Conservation (phyloP, 1,140 invertebrate genomes). For the Scaptomyza pallida region DNA sequence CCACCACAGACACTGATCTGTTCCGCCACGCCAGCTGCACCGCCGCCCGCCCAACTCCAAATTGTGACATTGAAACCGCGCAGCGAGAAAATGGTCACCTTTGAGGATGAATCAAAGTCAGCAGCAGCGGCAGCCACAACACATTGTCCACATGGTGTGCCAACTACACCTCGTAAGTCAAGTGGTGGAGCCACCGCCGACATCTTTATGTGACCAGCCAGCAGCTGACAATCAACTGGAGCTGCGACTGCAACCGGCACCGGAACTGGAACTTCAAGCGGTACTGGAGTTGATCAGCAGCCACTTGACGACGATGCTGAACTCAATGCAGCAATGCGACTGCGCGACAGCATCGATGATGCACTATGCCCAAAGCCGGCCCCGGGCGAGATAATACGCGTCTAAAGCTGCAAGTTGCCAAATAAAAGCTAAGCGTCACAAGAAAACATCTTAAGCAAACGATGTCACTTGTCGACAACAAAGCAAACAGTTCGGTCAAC, state of each 20-base stretch:
- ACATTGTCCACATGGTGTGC: constrained; percentile 78
- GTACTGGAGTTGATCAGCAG: constrained; percentile 23
- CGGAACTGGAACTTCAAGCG: neutral
- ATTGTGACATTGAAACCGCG: constrained; percentile 85
- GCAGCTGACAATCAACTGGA: constrained; percentile 42
- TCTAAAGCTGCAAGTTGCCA: constrained; percentile 46
- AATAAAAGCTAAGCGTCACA: too few species aligned
- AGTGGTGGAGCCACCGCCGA: constrained; percentile 73
- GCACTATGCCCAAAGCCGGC: constrained; percentile 70
- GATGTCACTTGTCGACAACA: too few species aligned
- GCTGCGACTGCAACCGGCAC: constrained; percentile 9
- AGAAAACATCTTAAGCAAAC: too few species aligned
- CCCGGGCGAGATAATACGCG: constrained; percentile 79
- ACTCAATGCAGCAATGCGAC: constrained; percentile 50
- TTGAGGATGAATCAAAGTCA: constrained; percentile 88
- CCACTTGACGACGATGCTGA: constrained; percentile 38
- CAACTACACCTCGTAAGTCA: constrained; percentile 84
- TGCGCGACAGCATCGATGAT: constrained; percentile 72
- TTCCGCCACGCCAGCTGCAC: constrained; percentile 65
- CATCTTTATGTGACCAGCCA: constrained; percentile 87
- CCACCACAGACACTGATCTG: constrained; percentile 76
- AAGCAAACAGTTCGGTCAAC: neutral
- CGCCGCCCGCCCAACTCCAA: constrained; percentile 70
- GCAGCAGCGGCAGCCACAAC: constrained; percentile 48
- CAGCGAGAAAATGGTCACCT: constrained; percentile 91